phyloP scores from a whole-genome alignment of 2,888 invertebrate genomes.

The Antheraea yamamai region DNA sequence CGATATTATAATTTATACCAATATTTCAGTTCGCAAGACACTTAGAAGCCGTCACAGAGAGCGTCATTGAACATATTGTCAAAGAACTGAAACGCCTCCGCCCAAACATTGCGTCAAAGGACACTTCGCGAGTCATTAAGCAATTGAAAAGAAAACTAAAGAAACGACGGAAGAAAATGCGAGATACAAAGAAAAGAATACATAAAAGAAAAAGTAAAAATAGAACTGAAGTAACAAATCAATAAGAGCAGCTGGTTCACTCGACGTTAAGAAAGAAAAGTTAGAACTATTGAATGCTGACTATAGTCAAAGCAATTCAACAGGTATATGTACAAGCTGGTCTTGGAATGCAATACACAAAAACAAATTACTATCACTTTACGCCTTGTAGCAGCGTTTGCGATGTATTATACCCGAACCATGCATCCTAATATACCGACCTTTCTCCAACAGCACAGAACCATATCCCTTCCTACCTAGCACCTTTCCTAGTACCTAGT shows the following conservation, averaged over 20 bases:
- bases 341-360: not conserved
- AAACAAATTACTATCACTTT: not conserved
- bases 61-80: conserved; percentile 42
- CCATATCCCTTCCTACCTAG: too few relatives aligned
- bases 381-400: too few relatives aligned
- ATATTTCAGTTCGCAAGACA: conserved; percentile 49
- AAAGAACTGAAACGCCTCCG: conserved; percentile 42
- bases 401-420: too few relatives aligned
- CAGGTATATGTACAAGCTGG: not conserved
- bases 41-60: conserved; percentile 47
- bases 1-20: not conserved
- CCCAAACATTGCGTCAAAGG: conserved; percentile 13
- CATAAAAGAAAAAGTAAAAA: conserved; percentile 24
- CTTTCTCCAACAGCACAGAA: too few relatives aligned
- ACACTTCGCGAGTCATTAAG: conserved; percentile 13
- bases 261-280: not conserved
- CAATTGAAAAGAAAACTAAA: conserved; percentile 30
- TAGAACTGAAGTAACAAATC: not conserved
- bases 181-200: conserved; percentile 24
- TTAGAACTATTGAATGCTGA: not conserved
- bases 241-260: not conserved
- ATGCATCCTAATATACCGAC: too few relatives aligned
- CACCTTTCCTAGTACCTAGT: too few relatives aligned
- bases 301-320: not conserved
- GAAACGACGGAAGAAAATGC: conserved; percentile 26